Evolutionary conservation across 2,888 invertebrate species (phyloP).

Genomic region (Xanthia togata): DNA sequence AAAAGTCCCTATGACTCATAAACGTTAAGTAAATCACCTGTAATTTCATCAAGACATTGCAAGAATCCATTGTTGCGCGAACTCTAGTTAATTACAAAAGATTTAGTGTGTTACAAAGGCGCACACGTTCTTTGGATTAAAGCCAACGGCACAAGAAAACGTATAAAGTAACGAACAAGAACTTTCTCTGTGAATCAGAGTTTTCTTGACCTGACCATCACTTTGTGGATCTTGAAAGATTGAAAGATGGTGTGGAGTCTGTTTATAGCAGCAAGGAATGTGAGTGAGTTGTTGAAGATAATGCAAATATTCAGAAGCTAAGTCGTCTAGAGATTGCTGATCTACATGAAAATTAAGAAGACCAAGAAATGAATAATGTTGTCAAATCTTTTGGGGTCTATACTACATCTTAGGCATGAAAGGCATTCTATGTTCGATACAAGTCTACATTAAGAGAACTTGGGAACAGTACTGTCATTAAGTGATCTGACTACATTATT

Average conservation of each 20-base stretch:
- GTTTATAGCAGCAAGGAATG: constrained; percentile 12
- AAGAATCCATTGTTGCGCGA: constrained; percentile 55
- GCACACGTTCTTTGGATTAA: constrained; percentile 59
- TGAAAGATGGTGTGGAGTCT: neutral
- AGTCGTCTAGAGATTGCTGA: neutral
- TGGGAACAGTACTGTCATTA: constrained; percentile 27
- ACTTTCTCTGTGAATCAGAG: constrained; percentile 58
- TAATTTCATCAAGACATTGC: constrained; percentile 57
- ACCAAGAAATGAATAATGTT: neutral
- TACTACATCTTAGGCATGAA: neutral
- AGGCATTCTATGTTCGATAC: neutral
- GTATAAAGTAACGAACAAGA: constrained; percentile 41
- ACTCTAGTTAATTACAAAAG: constrained; percentile 64
- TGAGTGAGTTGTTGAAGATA: neutral
- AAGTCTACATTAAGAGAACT: neutral
- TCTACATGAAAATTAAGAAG: neutral
- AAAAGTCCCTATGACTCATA: constrained; percentile 37
- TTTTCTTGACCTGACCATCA: constrained; percentile 36
- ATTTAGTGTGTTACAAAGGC: constrained; percentile 58
- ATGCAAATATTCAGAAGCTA: neutral
- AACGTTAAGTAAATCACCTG: constrained; percentile 49
- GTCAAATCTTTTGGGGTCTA: neutral
- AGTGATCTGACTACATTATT: constrained; percentile 15
- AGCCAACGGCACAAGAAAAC: constrained; percentile 50
- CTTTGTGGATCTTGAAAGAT: constrained; percentile 21